Evolutionary conservation across 1,140 invertebrate species (phyloP).

Genomic region (Drosophila rufa): DNA sequence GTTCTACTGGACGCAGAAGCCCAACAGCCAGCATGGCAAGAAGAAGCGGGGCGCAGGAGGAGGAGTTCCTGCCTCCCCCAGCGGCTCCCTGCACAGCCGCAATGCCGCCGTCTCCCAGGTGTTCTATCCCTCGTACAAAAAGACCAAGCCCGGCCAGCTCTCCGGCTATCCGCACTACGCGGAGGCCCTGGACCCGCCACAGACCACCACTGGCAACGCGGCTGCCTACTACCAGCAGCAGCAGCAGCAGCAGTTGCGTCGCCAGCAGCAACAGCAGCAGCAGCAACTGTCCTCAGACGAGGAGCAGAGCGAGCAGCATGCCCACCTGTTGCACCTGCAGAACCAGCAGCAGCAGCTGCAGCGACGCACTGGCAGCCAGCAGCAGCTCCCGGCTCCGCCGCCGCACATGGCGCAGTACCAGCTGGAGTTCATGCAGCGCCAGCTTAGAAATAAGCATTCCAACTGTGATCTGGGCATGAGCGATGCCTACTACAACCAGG

Average conservation of each 20-base stretch:
- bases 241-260: constrained; percentile 67
- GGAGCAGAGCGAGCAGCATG: constrained; percentile 75
- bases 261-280: constrained; percentile 61
- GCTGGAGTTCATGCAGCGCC: constrained; percentile 74
- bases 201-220: constrained; percentile 24
- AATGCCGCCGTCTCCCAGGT: constrained; percentile 77
- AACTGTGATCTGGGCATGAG: constrained; percentile 84
- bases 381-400: constrained; percentile 71
- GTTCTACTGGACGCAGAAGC: constrained; percentile 83
- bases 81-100: constrained; percentile 78
- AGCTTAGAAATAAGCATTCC: constrained; percentile 85
- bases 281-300: constrained; percentile 79
- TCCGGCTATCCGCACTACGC: constrained; percentile 73
- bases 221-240: constrained; percentile 74
- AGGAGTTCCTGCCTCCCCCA: constrained; percentile 69
- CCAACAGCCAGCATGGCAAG: constrained; percentile 78
- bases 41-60: constrained; percentile 67
- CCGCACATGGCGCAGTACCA: constrained; percentile 79
- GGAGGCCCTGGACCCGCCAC: constrained; percentile 73
- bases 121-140: constrained; percentile 85
- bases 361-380: constrained; percentile 62
- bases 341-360: constrained; percentile 52
- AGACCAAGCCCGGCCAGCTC: constrained; percentile 82
- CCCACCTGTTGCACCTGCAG: constrained; percentile 73
- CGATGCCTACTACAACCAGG: constrained; percentile 76